Percentiles rank a stretch among this genome's conserved stretches.
Evolutionary conservation across 2,888 invertebrate genomes (phyloP).

Genomic region (Eristalis intricaria): DNA sequence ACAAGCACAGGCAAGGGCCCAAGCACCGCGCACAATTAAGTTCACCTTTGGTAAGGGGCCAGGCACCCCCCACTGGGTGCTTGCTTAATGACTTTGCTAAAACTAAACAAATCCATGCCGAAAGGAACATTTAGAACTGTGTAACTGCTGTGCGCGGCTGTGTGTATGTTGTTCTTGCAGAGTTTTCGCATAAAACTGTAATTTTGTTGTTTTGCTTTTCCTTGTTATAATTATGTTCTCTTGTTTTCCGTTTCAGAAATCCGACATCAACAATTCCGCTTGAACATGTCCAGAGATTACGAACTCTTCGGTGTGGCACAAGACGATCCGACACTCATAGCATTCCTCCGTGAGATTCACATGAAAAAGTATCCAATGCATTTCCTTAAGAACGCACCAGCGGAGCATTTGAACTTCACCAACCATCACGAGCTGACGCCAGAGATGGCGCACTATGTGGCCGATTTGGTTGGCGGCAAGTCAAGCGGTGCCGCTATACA

Average conservation of each 20-base stretch:
- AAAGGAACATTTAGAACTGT: conserved; percentile 7
- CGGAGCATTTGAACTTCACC: conserved; percentile 76
- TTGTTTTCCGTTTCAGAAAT: conserved; percentile 82
- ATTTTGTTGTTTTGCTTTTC: conserved; percentile 14
- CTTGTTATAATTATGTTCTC: conserved; percentile 47
- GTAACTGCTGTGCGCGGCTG: conserved; percentile 1
- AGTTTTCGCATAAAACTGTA: conserved; percentile 46
- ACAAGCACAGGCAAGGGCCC: background rate
- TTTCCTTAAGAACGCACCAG: conserved; percentile 75
- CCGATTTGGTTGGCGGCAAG: conserved; percentile 79
- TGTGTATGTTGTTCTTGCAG: conserved; percentile 3
- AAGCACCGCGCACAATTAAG: conserved; percentile 64
- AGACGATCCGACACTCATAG: conserved; percentile 88
- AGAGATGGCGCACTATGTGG: conserved; percentile 79
- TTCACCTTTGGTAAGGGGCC: conserved; percentile 47
- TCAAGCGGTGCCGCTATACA: conserved; percentile 88
- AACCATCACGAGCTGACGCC: conserved; percentile 77
- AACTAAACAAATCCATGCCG: conserved; percentile 11
- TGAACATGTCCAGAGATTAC: conserved; percentile 90
- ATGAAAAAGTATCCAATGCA: conserved; percentile 82
- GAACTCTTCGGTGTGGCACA: conserved; percentile 88
- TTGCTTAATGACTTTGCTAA: conserved; percentile 63
- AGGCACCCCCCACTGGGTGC: conserved; percentile 48
- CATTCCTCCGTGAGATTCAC: conserved; percentile 88
- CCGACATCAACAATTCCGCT: conserved; percentile 89